Evolutionary conservation across 2,797 vertebrate species (phyloP).

Genomic region (Xenentodon cancila): DNA sequence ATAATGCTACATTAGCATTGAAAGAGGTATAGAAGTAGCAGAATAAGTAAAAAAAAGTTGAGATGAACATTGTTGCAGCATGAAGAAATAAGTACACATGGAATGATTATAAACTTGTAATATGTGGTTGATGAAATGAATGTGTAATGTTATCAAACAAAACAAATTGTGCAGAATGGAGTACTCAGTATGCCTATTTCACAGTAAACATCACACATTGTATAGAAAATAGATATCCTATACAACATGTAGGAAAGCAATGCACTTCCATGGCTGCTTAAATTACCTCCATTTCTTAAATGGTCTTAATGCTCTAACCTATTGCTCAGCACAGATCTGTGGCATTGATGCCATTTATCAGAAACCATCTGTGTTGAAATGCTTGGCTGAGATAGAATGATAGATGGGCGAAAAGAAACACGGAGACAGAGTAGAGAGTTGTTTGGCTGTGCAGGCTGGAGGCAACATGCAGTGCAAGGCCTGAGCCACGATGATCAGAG

Average conservation of each 20-base stretch:
- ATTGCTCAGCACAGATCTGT: neutral
- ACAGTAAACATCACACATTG: neutral
- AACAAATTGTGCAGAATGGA: neutral
- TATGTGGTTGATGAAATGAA: neutral
- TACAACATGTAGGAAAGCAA: neutral
- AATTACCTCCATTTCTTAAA: slow-evolving; percentile 8
- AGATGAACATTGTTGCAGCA: neutral
- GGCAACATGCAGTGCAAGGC: slow-evolving; percentile 58
- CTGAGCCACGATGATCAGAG: slow-evolving; percentile 70
- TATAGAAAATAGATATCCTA: neutral
- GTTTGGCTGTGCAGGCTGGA: slow-evolving; percentile 56
- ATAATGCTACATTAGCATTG: too few species aligned
- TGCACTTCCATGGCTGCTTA: neutral
- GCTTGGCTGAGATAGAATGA: slow-evolving; percentile 26
- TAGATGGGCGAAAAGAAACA: slow-evolving; percentile 30
- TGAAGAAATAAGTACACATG: slow-evolving; percentile 20
- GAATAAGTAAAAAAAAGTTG: slow-evolving; percentile 17
- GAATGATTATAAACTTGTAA: neutral
- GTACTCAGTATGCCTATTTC: neutral
- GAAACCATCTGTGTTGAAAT: slow-evolving; percentile 16
- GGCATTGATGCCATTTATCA: slow-evolving; percentile 3
- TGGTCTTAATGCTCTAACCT: slow-evolving; percentile 11
- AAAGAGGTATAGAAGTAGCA: slow-evolving; percentile 10
- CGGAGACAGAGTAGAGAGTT: slow-evolving; percentile 39
- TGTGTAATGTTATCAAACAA: neutral